Conservation (phyloP, 2,113 vertebrate genomes). For the Oncorhynchus gorbuscha region DNA sequence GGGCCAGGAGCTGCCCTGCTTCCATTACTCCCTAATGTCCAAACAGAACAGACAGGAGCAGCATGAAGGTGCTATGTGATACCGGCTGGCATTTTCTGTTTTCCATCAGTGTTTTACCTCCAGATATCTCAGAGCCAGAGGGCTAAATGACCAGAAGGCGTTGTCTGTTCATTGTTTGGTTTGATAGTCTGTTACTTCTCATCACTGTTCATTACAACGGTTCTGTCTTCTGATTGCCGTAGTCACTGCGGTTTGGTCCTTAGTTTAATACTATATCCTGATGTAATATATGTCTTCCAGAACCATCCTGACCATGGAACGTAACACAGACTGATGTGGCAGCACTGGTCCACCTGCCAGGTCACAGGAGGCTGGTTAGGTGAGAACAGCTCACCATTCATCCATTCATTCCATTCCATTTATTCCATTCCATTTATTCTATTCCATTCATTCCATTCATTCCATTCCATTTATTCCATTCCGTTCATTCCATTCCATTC, state of each 20-base stretch:
- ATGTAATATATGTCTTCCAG: too few relatives aligned
- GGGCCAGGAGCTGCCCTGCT: conserved; percentile 56
- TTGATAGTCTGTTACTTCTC: conserved; percentile 15
- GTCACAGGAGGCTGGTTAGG: too few relatives aligned
- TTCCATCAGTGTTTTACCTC: conserved; percentile 55
- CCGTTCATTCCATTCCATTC: too few relatives aligned
- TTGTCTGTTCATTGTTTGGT: conserved; percentile 42
- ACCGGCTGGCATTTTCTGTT: conserved; percentile 37
- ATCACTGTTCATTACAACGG: conserved; percentile 24
- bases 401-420: too few relatives aligned
- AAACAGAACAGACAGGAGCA: conserved; percentile 56
- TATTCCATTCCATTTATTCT: too few relatives aligned
- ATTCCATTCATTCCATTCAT: too few relatives aligned
- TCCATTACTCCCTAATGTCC: conserved; percentile 69
- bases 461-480: too few relatives aligned
- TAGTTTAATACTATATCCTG: too few relatives aligned
- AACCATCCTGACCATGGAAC: too few relatives aligned
- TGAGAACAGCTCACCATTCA: too few relatives aligned
- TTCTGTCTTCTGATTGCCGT: conserved; percentile 34
- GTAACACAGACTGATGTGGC: too few relatives aligned
- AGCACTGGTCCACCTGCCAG: too few relatives aligned
- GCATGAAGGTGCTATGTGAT: conserved; percentile 45
- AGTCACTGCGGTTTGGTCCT: neutral
- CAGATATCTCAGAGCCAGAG: conserved; percentile 56
- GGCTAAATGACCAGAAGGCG: conserved; percentile 3